Percentiles rank a stretch among this genome's conserved stretches.
phyloP scores from a whole-genome alignment of 2,888 invertebrate genomes.

The Troides oblongomaculatus region DNA sequence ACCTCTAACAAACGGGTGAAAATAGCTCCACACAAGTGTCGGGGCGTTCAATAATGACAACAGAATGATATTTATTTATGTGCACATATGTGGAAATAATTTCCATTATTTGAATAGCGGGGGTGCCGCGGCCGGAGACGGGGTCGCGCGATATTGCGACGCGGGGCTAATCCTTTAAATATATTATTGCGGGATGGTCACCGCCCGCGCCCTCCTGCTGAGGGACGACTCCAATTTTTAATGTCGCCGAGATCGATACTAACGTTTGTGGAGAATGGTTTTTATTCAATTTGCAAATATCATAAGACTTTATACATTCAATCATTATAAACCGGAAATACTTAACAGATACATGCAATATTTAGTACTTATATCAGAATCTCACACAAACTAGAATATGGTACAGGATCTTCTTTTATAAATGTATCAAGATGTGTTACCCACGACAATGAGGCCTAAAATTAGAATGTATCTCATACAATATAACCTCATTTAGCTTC shows the following conservation, averaged over 20 bases:
- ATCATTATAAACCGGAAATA: background rate
- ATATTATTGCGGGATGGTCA: conserved; percentile 76
- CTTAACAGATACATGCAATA: background rate
- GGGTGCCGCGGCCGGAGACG: conserved; percentile 46
- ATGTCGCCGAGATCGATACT: conserved; percentile 69
- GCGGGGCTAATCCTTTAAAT: conserved; percentile 78
- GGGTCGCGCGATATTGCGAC: conserved; percentile 78
- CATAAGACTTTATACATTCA: background rate
- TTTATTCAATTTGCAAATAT: conserved; percentile 39
- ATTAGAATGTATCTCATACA: no score
- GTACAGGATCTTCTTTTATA: no score
- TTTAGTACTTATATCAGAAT: no score
- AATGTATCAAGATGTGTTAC: no score
- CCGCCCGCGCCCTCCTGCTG: conserved; percentile 58
- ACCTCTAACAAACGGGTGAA: conserved; percentile 65
- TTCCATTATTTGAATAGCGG: conserved; percentile 78
- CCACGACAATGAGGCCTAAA: no score
- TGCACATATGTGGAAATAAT: conserved; percentile 79
- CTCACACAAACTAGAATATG: no score
- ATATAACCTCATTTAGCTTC: no score
- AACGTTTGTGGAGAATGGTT: conserved; percentile 56
- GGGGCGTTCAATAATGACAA: conserved; percentile 72
- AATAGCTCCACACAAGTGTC: conserved; percentile 64
- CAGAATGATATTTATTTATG: conserved; percentile 77
- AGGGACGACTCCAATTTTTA: conserved; percentile 64